Conservation (phyloP, 2,888 invertebrate genomes). For the Homarus gammarus region DNA sequence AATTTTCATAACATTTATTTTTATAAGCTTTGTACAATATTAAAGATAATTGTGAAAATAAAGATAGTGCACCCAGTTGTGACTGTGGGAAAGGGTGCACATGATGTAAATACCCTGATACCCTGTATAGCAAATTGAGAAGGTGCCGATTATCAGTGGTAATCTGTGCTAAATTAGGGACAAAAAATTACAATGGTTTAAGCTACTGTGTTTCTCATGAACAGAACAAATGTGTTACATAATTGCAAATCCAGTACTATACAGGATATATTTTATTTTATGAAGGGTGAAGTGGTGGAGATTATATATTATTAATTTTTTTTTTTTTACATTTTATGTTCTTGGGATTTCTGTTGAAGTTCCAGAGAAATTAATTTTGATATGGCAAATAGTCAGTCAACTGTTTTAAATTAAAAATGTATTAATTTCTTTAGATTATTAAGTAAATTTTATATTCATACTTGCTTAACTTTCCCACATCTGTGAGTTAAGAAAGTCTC, state of each 20-base stretch:
- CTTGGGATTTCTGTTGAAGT: neutral
- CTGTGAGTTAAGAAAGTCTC: neutral
- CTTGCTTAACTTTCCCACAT: neutral
- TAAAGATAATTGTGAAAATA: neutral
- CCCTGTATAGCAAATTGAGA: no score
- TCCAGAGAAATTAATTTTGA: neutral
- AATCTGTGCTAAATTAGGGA: no score
- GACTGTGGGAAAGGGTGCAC: neutral
- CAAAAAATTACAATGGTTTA: no score
- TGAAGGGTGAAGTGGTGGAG: no score
- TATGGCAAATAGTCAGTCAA: neutral
- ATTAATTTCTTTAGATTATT: neutral
- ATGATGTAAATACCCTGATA: no score
- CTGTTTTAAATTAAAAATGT: neutral
- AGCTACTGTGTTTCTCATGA: neutral
- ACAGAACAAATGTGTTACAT: neutral
- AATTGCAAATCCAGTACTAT: no score
- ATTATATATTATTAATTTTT: no score
- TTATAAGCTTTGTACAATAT: neutral
- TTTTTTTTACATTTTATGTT: neutral
- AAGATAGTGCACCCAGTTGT: neutral
- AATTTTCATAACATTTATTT: neutral
- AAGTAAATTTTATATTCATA: no score
- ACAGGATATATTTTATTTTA: no score
- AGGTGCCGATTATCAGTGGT: no score